Evolutionary conservation across 2,888 invertebrate genomes (phyloP).

Genomic region (Hydrotaea cyrtoneurina): DNA sequence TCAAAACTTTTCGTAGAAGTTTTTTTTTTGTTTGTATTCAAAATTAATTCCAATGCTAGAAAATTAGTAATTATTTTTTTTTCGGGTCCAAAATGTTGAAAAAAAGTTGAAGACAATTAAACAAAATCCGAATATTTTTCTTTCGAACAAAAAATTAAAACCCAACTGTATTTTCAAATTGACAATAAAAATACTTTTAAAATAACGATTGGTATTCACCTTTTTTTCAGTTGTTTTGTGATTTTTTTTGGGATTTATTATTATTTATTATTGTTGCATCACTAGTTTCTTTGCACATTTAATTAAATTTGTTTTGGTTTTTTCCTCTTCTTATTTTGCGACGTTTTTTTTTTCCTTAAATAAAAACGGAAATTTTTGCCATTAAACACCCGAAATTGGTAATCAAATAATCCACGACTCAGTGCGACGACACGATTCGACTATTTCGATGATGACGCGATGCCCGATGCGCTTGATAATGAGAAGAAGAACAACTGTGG

Average conservation of each 20-base stretch:
- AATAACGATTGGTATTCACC: background rate
- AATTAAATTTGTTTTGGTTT: conserved; percentile 38
- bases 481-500: background rate
- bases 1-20: no score
- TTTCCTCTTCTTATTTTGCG: conserved; percentile 51
- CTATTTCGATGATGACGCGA: conserved; percentile 58
- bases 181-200: no score
- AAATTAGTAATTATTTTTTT: no score
- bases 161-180: conserved; percentile 18
- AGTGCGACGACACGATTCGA: conserved; percentile 1
- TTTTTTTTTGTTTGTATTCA: no score
- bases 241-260: background rate
- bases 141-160: background rate
- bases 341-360: conserved; percentile 53
- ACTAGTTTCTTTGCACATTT: conserved; percentile 33
- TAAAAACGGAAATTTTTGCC: conserved; percentile 76
- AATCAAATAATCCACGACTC: conserved; percentile 11
- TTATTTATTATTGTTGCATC: conserved; percentile 27
- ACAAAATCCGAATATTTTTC: background rate
- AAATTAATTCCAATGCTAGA: no score
- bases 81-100: no score
- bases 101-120: no score
- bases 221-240: background rate
- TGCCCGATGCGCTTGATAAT: no score
- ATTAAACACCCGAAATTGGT: conserved; percentile 61